Conservation (phyloP, 1,140 invertebrate species). For the Thaumetopoea pityocampa region DNA sequence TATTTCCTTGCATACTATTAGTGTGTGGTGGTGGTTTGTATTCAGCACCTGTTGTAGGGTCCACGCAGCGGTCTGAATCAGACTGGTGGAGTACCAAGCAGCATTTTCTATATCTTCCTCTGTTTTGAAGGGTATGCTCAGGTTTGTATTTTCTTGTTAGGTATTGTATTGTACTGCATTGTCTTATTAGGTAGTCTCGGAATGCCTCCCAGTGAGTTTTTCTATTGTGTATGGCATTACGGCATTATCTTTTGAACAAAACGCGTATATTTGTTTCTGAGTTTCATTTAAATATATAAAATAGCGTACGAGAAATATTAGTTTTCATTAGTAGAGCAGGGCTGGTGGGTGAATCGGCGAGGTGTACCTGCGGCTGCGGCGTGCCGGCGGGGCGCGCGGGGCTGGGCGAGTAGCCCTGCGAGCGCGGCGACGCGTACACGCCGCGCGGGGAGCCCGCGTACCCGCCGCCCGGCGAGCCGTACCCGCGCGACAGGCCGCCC, state of each 20-base stretch:
- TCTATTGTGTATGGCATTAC: conserved; percentile 8
- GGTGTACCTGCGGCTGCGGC: conserved; percentile 46
- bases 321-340: too few relatives aligned
- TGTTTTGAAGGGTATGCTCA: conserved; percentile 17
- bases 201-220: conserved; percentile 22
- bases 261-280: too few relatives aligned
- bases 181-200: conserved; percentile 7
- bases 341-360: not conserved
- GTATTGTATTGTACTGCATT: too few relatives aligned
- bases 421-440: conserved; percentile 54
- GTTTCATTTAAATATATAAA: too few relatives aligned
- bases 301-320: too few relatives aligned
- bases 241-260: too few relatives aligned
- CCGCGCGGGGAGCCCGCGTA: conserved; percentile 46
- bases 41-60: not conserved
- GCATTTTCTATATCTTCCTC: conserved; percentile 18
- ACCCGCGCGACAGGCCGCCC: conserved; percentile 32
- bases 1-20: not conserved
- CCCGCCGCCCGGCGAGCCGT: conserved; percentile 32
- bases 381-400: conserved; percentile 41
- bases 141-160: conserved; percentile 17
- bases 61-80: conserved; percentile 48
- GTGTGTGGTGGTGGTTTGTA: too few relatives aligned
- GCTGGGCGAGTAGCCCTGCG: conserved; percentile 48
- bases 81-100: conserved; percentile 3